A percentile compares a stretch with the other conserved stretches of the same genome.
Conservation (phyloP, 1,140 invertebrate species). For the Wiebesia pumilae region DNA sequence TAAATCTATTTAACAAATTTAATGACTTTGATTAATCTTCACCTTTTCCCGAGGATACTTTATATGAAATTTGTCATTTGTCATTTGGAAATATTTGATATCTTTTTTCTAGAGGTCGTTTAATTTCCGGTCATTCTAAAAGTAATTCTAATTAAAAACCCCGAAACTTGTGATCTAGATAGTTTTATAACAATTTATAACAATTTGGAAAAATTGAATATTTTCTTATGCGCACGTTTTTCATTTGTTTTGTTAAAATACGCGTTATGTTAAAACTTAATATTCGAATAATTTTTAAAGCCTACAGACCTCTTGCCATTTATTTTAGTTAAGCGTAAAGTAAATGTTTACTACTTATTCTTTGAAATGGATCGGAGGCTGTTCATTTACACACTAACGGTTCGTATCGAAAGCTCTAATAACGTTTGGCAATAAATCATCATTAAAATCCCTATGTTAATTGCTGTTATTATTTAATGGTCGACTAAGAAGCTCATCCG, state of each 20-base stretch:
- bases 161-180: no score
- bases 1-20: no score
- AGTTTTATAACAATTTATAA: no score
- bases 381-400: not conserved
- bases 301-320: no score
- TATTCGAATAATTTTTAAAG: no score
- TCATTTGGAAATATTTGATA: not conserved
- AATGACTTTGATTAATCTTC: no score
- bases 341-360: not conserved
- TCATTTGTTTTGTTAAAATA: not conserved
- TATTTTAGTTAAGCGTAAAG: not conserved
- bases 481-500: not conserved
- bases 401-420: not conserved
- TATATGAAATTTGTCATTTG: no score
- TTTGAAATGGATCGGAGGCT: no score
- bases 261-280: no score
- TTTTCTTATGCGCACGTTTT: not conserved
- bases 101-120: not conserved
- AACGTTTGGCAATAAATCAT: not conserved
- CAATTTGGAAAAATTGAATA: no score
- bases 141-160: not conserved
- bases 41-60: no score
- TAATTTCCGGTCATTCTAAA: not conserved
- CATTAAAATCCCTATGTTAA: not conserved
- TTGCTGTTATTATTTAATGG: constrained; percentile 15